These are phyloP conservation scores for Panurus biarmicus DNA, from an alignment of 2,113 vertebrate species.

Conservation along the genomic window DNA sequence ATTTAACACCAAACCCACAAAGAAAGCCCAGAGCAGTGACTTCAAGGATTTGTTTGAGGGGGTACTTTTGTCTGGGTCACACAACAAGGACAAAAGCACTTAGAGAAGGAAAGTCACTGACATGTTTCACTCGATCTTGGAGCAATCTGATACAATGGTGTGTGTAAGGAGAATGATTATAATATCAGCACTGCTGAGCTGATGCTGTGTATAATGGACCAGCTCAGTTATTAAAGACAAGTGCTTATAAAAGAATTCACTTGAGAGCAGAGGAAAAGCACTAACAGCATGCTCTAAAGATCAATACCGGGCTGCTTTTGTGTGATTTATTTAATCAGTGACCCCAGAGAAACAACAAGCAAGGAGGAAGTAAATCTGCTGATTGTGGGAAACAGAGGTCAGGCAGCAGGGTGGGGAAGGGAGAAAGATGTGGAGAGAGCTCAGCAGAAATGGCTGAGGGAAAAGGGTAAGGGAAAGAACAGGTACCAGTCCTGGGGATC, in stretches of 20 bases:
- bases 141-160: neutral
- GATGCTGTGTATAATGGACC: slow-evolving; percentile 18
- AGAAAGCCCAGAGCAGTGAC: neutral
- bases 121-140: neutral
- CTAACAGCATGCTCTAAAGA: neutral
- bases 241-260: slow-evolving; percentile 6
- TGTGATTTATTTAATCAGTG: slow-evolving; percentile 26
- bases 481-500: neutral
- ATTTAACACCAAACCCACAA: neutral
- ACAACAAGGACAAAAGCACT: neutral
- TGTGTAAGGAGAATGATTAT: neutral
- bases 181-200: neutral
- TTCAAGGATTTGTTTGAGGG: neutral
- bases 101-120: neutral
- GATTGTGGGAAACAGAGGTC: neutral
- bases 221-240: slow-evolving; percentile 12
- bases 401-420: neutral
- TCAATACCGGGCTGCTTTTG: slow-evolving; percentile 40
- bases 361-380: slow-evolving; percentile 10
- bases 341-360: neutral
- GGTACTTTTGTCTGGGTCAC: neutral
- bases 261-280: slow-evolving; percentile 1
- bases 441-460: neutral
- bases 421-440: neutral
- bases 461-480: neutral